Conservation (phyloP, 2,888 invertebrate genomes). For the Prenolepis imparis region DNA sequence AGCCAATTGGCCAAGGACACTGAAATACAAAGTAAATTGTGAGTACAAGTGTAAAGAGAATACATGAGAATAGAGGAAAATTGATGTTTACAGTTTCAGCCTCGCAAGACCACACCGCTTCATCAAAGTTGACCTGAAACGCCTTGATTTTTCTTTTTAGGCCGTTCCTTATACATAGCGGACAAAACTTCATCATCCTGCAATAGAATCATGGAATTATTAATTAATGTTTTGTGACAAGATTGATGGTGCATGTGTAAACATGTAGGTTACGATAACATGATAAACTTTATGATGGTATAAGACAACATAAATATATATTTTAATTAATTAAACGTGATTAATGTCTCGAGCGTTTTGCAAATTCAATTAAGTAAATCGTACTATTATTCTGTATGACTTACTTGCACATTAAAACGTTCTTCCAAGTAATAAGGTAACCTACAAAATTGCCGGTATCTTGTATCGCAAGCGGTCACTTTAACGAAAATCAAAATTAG, state of each 20-base stretch:
- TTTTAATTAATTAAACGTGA: not conserved
- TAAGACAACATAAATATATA: not conserved
- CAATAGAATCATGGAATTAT: not conserved
- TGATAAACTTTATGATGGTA: not conserved
- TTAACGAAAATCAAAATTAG: not conserved
- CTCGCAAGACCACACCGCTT: conserved; percentile 80
- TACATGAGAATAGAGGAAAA: not conserved
- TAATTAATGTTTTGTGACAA: not conserved
- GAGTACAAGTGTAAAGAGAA: not conserved
- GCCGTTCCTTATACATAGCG: conserved; percentile 80
- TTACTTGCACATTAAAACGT: not conserved
- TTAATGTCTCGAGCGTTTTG: not conserved
- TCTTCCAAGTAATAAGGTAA: not conserved
- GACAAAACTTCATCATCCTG: conserved; percentile 81
- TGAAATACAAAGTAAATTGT: conserved; percentile 47
- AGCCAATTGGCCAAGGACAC: conserved; percentile 78
- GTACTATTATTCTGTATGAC: not conserved
- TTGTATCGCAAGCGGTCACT: not conserved
- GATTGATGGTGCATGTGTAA: not conserved
- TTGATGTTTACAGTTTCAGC: conserved; percentile 72
- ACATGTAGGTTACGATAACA: not conserved
- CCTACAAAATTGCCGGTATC: conserved; percentile 7
- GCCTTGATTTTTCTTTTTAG: conserved; percentile 74
- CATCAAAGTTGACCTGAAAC: conserved; percentile 80
- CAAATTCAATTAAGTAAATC: not conserved